A percentile compares a stretch with the other conserved stretches of the same genome.
phyloP scores from a whole-genome alignment of 2,888 invertebrate species.

The Agrochola circellaris region DNA sequence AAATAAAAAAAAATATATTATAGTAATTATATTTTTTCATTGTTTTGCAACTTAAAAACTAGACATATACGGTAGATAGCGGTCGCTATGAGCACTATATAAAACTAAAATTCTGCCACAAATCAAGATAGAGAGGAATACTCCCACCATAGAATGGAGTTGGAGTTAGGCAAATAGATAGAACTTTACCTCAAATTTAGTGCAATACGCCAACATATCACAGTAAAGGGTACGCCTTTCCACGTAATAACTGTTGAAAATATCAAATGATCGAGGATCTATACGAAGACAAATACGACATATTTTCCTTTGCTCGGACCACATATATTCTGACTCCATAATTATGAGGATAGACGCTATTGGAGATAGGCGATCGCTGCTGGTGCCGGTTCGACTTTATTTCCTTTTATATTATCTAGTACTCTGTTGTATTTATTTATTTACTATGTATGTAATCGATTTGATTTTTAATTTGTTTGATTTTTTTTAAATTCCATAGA shows the following conservation, averaged over 20 bases:
- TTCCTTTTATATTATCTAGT: too few species aligned
- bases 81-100: not conserved
- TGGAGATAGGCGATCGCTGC: not conserved
- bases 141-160: not conserved
- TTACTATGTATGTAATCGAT: not conserved
- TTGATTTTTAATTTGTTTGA: not conserved
- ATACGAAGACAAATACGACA: constrained; percentile 84
- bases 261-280: constrained; percentile 78
- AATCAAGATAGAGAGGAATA: too few species aligned
- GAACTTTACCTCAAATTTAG: constrained; percentile 79
- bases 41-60: too few species aligned
- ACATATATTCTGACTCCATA: constrained; percentile 34
- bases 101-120: not conserved
- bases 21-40: not conserved
- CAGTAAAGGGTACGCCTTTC: constrained; percentile 80
- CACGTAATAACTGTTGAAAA: constrained; percentile 80
- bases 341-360: not conserved
- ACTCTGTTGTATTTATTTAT: too few species aligned
- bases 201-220: constrained; percentile 84
- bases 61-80: too few species aligned
- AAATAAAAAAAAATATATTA: not conserved
- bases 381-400: not conserved
- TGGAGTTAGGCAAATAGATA: not conserved
- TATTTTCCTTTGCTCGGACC: constrained; percentile 79
- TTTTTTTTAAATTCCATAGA: constrained; percentile 1